Base-by-base conservation (phyloP, 35 echinoderm and acorn worm species). In the Holothuria glaberrima region DNA sequence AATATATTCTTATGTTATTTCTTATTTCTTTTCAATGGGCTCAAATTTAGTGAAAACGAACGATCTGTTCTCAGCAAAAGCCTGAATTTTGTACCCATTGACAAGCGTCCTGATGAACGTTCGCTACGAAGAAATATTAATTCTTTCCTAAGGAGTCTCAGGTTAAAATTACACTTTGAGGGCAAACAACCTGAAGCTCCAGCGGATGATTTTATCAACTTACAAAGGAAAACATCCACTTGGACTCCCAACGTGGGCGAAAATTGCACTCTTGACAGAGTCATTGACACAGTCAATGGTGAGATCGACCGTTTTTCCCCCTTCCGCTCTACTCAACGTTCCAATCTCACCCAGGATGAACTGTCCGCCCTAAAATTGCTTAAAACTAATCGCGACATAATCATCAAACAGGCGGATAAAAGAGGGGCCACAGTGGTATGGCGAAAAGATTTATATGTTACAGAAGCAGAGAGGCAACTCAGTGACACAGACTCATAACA, bases 351-450 rank as follows among this genome's bases (percentile, higher is more conserved):
- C 35, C 0, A n/a, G 0, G 78, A 31, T 16, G 41, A 82, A 58
- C 78, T 21, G 32, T 48, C 78, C 36, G 50, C 78, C 22, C 24
- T 82, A 9, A 48, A 54, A 20, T 24, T 9, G 20, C 38, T 82
- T 6, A 48, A 18, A 25, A 82, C 19, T 16, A 58, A 82, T 22
- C 78, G 21, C 4, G 21, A 82, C 24, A 82, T 82, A 7, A 58
- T 82, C 50, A 58, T 82, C 12, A 82, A 82, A 58, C 48, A 21
- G 22, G 78, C 48, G 3, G 78, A 82, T 34, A 4, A 82, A 52
- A 44, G 78, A 9, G 48, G 78, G 20, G 78, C 78, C 35, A 82
- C 78, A n/a, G 50, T 82, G 6, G 78, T 82, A 16, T 58, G 50
- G 50, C 20, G 44, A n/a, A 20, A 13, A 82, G 78, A 54, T 82